Conservation (phyloP, 2,888 invertebrate genomes). For the Crepidodera aurea region DNA sequence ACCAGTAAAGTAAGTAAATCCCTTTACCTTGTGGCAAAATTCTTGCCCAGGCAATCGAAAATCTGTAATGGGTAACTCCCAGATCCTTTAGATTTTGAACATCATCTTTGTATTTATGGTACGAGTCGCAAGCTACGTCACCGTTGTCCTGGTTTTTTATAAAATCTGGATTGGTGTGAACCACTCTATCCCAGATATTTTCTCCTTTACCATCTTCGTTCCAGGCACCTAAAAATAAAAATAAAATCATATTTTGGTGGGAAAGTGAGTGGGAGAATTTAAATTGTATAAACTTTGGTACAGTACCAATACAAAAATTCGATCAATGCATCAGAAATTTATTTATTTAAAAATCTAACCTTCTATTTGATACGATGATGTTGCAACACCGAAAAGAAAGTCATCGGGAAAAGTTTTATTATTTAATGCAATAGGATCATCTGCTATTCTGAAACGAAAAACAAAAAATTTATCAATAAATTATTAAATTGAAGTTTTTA, state of each 20-base stretch:
- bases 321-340: no score
- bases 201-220: constrained; percentile 65
- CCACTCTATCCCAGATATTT: constrained; percentile 73
- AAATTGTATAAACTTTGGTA: no score
- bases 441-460: background rate
- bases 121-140: constrained; percentile 73
- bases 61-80: constrained; percentile 60
- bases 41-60: constrained; percentile 42
- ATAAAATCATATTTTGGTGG: no score
- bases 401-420: constrained; percentile 24
- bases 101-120: constrained; percentile 70
- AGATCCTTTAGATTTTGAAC: constrained; percentile 66
- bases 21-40: constrained; percentile 65
- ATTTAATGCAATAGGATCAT: constrained; percentile 14
- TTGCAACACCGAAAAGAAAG: constrained; percentile 28
- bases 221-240: constrained; percentile 39
- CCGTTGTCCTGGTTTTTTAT: constrained; percentile 66
- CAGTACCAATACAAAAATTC: no score
- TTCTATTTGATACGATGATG: constrained; percentile 30
- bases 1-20: no score
- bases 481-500: no score
- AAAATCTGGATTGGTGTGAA: constrained; percentile 63
- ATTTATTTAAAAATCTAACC: no score
- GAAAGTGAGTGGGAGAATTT: no score
- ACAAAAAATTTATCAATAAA: no score